Percentiles rank a stretch among this genome's conserved stretches.
phyloP scores from a whole-genome alignment of 2,888 invertebrate genomes.

The Lasioglossum leucozonium region DNA sequence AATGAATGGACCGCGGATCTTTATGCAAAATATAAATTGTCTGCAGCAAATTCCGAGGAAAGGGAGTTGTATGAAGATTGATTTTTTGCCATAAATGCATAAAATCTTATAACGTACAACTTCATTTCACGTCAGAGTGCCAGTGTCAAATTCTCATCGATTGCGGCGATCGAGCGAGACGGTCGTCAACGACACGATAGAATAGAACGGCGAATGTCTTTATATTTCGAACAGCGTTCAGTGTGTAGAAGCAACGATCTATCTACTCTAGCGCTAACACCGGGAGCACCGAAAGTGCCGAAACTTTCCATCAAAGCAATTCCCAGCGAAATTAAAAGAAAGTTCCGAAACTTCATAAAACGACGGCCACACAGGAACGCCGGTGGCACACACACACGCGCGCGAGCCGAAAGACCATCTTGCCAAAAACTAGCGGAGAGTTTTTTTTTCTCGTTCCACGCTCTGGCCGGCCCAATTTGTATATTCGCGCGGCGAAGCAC shows the following conservation, averaged over 20 bases:
- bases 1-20: not conserved
- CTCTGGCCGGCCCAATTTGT: conserved; percentile 7
- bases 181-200: not conserved
- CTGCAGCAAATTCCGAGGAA: not conserved
- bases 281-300: not conserved
- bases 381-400: not conserved
- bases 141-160: not conserved
- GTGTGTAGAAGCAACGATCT: not conserved
- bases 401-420: not conserved
- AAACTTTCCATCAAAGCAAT: not conserved
- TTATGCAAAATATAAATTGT: not conserved
- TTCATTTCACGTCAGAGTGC: not conserved
- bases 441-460: not conserved
- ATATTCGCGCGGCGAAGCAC: not conserved
- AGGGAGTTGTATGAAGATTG: not conserved
- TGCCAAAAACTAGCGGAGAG: not conserved
- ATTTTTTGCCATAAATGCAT: not conserved
- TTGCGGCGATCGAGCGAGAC: not conserved
- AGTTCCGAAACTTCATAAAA: not conserved
- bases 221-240: not conserved
- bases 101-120: not conserved
- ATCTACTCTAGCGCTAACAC: not conserved
- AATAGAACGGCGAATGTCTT: not conserved
- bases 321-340: not conserved
- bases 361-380: not conserved